These are phyloP conservation scores for Drosophila funebris DNA, from an alignment of 1,140 invertebrate species.

Conservation along the genomic window DNA sequence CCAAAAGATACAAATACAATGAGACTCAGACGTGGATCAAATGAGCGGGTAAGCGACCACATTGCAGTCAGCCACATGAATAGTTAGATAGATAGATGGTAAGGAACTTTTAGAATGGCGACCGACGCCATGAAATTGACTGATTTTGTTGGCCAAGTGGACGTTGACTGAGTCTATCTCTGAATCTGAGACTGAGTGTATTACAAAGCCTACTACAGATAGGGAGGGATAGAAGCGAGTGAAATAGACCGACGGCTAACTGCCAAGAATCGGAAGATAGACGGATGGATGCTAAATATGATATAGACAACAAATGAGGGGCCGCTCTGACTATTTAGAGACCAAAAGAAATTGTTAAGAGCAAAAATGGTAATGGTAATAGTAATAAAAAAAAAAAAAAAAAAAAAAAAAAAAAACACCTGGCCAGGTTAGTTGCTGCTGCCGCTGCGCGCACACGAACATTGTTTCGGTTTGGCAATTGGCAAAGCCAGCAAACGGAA, in stretches of 20 bases:
- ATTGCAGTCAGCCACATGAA: slow-evolving; percentile 44
- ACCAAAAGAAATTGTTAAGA: slow-evolving; percentile 78
- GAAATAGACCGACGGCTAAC: slow-evolving; percentile 7
- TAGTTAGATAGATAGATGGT: slow-evolving; percentile 27
- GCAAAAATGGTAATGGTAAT: slow-evolving; percentile 66
- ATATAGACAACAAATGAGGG: slow-evolving; percentile 22
- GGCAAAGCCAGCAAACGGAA: slow-evolving; percentile 14
- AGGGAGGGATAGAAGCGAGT: slow-evolving; percentile 22
- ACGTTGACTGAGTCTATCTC: neutral
- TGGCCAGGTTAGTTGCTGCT: slow-evolving; percentile 54
- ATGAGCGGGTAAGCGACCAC: slow-evolving; percentile 33
- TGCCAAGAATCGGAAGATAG: slow-evolving; percentile 3
- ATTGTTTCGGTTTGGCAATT: slow-evolving; percentile 61
- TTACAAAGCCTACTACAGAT: slow-evolving; percentile 18
- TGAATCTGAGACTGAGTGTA: neutral
- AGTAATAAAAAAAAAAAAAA: slow-evolving; percentile 11
- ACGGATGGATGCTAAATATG: slow-evolving; percentile 50
- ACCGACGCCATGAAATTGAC: slow-evolving; percentile 71
- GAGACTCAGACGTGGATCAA: slow-evolving; percentile 16
- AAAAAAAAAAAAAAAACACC: slow-evolving; percentile 59
- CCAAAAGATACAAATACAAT: slow-evolving; percentile 68
- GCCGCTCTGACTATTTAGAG: slow-evolving; percentile 34
- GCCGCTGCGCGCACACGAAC: slow-evolving; percentile 52
- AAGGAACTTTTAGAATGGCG: slow-evolving; percentile 69
- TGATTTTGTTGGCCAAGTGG: slow-evolving; percentile 66